Evolutionary conservation across 2,888 invertebrate species (phyloP).

Genomic region (Euphydryas editha): DNA sequence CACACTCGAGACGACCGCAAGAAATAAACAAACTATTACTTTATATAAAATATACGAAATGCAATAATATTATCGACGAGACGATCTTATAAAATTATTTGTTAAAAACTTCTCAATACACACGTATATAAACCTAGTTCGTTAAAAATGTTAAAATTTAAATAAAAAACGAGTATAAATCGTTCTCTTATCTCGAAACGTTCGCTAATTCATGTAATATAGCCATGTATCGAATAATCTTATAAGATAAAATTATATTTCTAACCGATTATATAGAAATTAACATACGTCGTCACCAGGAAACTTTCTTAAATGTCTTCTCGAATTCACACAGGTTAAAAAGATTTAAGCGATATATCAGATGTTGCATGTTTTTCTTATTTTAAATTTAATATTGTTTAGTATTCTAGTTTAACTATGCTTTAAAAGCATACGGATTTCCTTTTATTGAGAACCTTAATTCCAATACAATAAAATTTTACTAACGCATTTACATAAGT

Average conservation of each 20-base stretch:
- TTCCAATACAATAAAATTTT: background rate
- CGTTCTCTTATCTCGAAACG: slow-evolving; percentile 6
- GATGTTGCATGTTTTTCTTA: background rate
- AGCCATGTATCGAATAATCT: slow-evolving; percentile 9
- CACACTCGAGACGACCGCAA: slow-evolving; percentile 38
- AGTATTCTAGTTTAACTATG: background rate
- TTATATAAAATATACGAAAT: background rate
- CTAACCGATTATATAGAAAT: slow-evolving; percentile 6
- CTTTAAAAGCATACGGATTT: background rate
- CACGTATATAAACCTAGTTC: too few species aligned
- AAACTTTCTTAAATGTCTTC: background rate
- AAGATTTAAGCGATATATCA: background rate
- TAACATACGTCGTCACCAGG: slow-evolving; percentile 8
- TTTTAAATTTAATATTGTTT: background rate
- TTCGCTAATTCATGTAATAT: slow-evolving; percentile 15
- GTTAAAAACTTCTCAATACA: too few species aligned
- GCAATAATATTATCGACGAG: background rate
- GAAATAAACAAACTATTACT: background rate
- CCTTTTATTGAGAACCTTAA: background rate
- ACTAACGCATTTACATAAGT: too few species aligned
- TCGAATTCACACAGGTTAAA: background rate
- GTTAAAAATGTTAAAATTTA: slow-evolving; percentile 5
- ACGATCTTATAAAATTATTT: background rate
- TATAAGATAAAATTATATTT: slow-evolving; percentile 13
- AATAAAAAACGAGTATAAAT: background rate